Evolutionary conservation across 2,888 invertebrate species (phyloP), one percentile per base, ranked within the genome.

Genomic region (Mamestra brassicae): DNA sequence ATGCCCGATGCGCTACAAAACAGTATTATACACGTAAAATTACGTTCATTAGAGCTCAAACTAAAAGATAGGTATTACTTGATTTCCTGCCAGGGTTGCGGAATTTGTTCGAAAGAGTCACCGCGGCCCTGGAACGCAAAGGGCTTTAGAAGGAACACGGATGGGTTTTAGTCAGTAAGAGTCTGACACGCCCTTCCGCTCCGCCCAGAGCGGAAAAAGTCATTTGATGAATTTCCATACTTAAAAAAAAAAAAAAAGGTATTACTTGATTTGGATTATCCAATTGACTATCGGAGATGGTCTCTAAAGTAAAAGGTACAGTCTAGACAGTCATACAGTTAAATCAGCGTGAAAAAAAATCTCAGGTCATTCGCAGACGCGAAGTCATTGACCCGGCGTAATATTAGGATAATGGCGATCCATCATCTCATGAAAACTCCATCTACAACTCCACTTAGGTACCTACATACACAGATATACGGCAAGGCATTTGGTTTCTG

Each of bases 291-390:
- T 66, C n/a, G 58, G 77, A 58, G 10, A 60, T 36, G 38, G 3
- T 54, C 17, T 63, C 8, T 57, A 81, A 78, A 42, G 36, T 68
- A 68, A 61, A 65, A 61, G 54, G 81, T 81, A 75, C 15, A 50
- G 80, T 76, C 76, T 76, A 80, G 75, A 74, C 75, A 42, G 47
- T 45, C 11, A 50, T 58, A 60, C 36, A 80, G 36, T 50, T 76
- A 42, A 64, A 62, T 52, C 50, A 42, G 50, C 36, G 42, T 50
- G 36, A 61, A 75, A 61, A 81, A 61, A 80, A 42, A 55, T 75
- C 34, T 61, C 13, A 45, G 81, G 54, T 55, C 13, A 60, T 81
- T 75, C 34, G 13, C 42, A 65, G 54, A 3, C 26, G 34, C 36
- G 26, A 80, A 26, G 47, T 11, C 13, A 36, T 36, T 64, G 76